phyloP scores from a whole-genome alignment of 2,113 vertebrate species.

The Antidorcas marsupialis region DNA sequence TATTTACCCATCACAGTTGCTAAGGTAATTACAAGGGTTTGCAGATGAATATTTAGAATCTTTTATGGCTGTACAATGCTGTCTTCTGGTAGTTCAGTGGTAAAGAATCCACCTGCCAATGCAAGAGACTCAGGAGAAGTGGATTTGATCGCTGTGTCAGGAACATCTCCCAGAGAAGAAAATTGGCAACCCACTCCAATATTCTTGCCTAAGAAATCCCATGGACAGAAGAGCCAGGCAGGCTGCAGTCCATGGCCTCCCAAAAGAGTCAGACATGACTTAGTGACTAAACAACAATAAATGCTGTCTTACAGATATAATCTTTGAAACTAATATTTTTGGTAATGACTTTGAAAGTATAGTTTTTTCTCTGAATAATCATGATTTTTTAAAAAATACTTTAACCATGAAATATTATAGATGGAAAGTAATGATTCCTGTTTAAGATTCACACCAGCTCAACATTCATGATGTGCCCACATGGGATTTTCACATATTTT shows the following conservation, averaged over 20 bases:
- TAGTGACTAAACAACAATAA: not conserved
- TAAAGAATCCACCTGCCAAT: not conserved
- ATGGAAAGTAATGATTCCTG: not conserved
- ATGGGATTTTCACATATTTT: accelerated
- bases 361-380: not conserved
- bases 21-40: not conserved
- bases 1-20: accelerated
- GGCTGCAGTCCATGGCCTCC: not conserved
- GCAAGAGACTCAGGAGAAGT: not conserved
- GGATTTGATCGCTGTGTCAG: not conserved
- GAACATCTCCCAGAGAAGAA: not conserved
- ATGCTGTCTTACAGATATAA: not conserved
- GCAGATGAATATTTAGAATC: accelerated
- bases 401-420: not conserved
- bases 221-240: not conserved
- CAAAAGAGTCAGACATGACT: not conserved
- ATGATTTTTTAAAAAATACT: not conserved
- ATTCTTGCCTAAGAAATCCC: not conserved
- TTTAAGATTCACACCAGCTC: not conserved
- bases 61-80: accelerated
- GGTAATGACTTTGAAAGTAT: not conserved
- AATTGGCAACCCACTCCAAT: not conserved
- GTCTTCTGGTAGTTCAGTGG: not conserved
- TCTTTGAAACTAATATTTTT: not conserved
- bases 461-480: accelerated